phyloP scores from a whole-genome alignment of 2,888 invertebrate species.

The Mycalesis mineus region DNA sequence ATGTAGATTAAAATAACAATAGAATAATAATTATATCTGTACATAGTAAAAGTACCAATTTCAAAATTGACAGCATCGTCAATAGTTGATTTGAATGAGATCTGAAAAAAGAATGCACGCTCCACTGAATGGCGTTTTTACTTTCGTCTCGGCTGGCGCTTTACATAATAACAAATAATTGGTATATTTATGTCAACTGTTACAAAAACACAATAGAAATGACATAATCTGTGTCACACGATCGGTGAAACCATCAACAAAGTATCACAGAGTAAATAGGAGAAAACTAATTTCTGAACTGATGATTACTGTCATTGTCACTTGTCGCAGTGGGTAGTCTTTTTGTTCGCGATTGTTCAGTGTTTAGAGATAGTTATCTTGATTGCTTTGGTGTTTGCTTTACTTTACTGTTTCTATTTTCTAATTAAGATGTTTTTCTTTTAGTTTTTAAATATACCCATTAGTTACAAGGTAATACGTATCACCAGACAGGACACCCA shows the following conservation, averaged over 20 bases:
- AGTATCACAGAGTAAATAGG: slow-evolving; percentile 2
- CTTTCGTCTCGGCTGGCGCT: slow-evolving; percentile 48
- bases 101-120: slow-evolving; percentile 44
- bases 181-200: slow-evolving; percentile 44
- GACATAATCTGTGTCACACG: slow-evolving; percentile 36
- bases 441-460: too few relatives aligned
- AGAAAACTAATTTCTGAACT: slow-evolving; percentile 13
- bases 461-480: too few relatives aligned
- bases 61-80: neutral
- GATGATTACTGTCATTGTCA: slow-evolving; percentile 1
- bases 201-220: slow-evolving; percentile 37
- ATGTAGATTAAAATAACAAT: too few relatives aligned
- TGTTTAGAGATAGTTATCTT: slow-evolving; percentile 1
- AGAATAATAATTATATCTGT: neutral
- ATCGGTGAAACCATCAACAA: slow-evolving; percentile 13
- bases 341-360: slow-evolving; percentile 1
- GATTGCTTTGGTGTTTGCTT: neutral
- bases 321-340: neutral
- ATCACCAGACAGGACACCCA: too few relatives aligned
- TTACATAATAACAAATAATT: slow-evolving; percentile 54
- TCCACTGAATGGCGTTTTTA: slow-evolving; percentile 57
- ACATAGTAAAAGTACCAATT: neutral
- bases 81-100: neutral
- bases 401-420: neutral
- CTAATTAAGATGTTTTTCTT: neutral